phyloP scores from a whole-genome alignment of 2,797 vertebrate genomes.

The Bradypodion ventrale region DNA sequence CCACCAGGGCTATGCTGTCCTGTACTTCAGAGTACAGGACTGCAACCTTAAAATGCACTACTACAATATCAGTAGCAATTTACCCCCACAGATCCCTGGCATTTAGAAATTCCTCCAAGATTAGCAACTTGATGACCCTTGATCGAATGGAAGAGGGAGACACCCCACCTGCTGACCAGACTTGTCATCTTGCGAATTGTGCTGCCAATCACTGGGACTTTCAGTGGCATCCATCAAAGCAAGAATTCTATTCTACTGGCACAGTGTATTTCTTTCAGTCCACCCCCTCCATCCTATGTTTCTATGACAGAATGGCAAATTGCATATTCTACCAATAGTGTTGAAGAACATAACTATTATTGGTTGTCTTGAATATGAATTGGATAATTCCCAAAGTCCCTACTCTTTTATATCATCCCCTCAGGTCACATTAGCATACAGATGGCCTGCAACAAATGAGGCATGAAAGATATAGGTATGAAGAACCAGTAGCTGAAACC shows the following conservation, averaged over 20 bases:
- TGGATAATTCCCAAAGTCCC: conserved; percentile 38
- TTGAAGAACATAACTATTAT: conserved; percentile 29
- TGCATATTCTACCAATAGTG: conserved; percentile 33
- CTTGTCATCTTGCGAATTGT: background rate
- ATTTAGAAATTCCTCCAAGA: too few relatives aligned
- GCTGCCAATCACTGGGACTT: background rate
- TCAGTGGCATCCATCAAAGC: background rate
- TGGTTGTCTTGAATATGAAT: conserved; percentile 44
- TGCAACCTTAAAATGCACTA: too few relatives aligned
- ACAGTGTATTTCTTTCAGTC: background rate
- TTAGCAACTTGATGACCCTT: background rate
- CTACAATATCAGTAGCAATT: too few relatives aligned
- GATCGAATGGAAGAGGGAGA: background rate
- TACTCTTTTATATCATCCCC: conserved; percentile 36
- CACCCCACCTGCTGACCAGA: background rate
- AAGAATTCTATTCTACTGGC: background rate
- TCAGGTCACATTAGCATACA: conserved; percentile 47
- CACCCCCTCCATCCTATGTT: background rate
- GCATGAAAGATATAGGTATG: conserved; percentile 41
- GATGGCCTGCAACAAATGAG: conserved; percentile 47
- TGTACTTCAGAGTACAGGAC: too few relatives aligned
- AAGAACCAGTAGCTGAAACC: conserved; percentile 33
- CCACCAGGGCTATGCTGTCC: too few relatives aligned
- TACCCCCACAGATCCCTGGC: too few relatives aligned
- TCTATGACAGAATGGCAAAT: conserved; percentile 15